Conservation (phyloP, 2,797 vertebrate species). For the Xenentodon cancila region DNA sequence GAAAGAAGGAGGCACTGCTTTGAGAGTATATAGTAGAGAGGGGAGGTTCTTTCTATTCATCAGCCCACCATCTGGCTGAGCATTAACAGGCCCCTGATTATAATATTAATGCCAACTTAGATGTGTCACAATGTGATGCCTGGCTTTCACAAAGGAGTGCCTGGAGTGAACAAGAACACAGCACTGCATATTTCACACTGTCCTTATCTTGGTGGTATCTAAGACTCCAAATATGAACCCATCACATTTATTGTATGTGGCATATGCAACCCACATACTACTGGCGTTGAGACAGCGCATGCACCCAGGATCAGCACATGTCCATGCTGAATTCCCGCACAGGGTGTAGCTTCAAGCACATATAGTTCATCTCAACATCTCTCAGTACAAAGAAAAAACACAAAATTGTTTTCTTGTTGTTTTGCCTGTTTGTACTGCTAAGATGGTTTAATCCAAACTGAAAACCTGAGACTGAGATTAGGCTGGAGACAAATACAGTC, state of each 20-base stretch:
- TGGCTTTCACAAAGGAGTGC: conserved; percentile 35
- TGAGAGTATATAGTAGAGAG: conserved; percentile 2
- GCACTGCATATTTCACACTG: conserved; percentile 11
- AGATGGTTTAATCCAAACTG: not conserved
- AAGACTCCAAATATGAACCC: conserved; percentile 17
- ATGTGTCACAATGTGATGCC: conserved; percentile 44
- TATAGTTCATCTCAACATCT: not conserved
- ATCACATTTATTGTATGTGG: conserved; percentile 28
- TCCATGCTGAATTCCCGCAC: not conserved
- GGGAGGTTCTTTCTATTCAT: conserved; percentile 34
- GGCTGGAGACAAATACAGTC: not conserved
- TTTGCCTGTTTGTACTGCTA: not conserved
- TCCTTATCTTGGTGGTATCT: conserved; percentile 3
- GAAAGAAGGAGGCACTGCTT: conserved; percentile 15
- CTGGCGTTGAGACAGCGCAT: conserved; percentile 2
- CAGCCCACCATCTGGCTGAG: conserved; percentile 49
- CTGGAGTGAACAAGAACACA: conserved; percentile 18
- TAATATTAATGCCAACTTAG: conserved; percentile 58
- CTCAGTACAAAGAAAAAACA: not conserved
- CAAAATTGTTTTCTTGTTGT: not conserved
- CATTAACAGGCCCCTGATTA: conserved; percentile 63
- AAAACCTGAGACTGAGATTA: not conserved
- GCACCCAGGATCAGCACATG: conserved; percentile 5
- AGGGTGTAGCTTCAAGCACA: not conserved
- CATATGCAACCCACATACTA: conserved; percentile 11